These are phyloP conservation scores for Archivesica marissinica DNA, from an alignment of 1,140 invertebrate species.

Conservation along the genomic window DNA sequence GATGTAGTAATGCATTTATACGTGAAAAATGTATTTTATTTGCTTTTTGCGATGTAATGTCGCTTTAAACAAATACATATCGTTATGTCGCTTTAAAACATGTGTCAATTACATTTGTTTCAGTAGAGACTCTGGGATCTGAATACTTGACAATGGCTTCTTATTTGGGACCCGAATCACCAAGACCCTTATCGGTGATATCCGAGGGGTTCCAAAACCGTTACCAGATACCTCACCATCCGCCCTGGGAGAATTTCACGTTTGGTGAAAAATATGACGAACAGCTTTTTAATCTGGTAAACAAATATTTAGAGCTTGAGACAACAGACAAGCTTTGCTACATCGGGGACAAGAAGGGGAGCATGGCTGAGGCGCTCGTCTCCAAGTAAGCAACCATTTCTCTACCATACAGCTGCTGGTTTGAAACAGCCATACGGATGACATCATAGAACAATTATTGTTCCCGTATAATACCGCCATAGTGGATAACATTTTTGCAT, in stretches of 20 bases:
- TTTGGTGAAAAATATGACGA: slow-evolving; percentile 79
- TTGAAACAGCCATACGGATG: no score
- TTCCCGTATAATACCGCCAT: no score
- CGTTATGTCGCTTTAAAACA: no score
- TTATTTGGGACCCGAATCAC: slow-evolving; percentile 81
- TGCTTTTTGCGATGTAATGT: background rate
- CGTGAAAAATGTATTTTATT: background rate
- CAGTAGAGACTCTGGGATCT: background rate
- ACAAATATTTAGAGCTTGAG: slow-evolving; percentile 80
- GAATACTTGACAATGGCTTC: slow-evolving; percentile 73
- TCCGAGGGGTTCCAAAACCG: slow-evolving; percentile 78
- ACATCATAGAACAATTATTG: no score
- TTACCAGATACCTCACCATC: slow-evolving; percentile 71
- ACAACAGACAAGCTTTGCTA: slow-evolving; percentile 79
- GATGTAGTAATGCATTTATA: background rate
- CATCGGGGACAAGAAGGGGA: slow-evolving; percentile 78
- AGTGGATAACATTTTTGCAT: no score
- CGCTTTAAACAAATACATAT: no score
- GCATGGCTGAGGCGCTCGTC: slow-evolving; percentile 70
- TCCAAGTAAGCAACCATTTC: no score
- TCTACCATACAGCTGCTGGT: no score
- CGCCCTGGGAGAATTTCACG: slow-evolving; percentile 67
- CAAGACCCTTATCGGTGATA: slow-evolving; percentile 79
- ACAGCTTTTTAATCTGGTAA: slow-evolving; percentile 75
- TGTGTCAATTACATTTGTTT: no score